Conservation (phyloP, 2,113 vertebrate genomes). For the Podocnemis expansa region DNA sequence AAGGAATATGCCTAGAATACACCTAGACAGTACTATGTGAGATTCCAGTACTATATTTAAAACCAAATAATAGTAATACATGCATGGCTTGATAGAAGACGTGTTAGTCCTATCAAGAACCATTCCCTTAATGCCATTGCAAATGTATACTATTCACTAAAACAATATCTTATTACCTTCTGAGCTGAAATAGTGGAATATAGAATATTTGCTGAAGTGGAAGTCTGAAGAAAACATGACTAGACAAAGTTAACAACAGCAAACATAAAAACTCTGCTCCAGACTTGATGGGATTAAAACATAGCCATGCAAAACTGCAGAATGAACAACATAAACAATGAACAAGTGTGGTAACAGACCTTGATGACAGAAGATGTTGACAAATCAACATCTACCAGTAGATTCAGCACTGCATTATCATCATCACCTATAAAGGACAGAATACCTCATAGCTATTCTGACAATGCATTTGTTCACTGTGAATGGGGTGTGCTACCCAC, state of each 20-base stretch:
- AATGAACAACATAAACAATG: background rate
- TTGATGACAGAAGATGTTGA: background rate
- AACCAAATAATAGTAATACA: background rate
- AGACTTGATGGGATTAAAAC: background rate
- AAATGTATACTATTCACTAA: background rate
- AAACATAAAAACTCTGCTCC: background rate
- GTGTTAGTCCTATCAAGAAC: background rate
- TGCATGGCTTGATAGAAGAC: background rate
- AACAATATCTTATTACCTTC: background rate
- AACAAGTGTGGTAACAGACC: background rate
- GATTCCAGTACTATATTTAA: background rate
- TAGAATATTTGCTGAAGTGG: background rate
- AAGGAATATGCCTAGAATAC: background rate
- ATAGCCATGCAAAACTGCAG: background rate
- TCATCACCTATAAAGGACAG: background rate
- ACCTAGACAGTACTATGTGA: background rate
- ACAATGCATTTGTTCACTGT: constrained; percentile 4
- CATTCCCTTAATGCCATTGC: background rate
- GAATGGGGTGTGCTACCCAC: background rate
- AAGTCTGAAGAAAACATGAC: background rate
- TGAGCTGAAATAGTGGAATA: background rate
- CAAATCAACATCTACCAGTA: background rate
- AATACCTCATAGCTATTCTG: background rate
- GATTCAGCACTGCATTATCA: background rate
- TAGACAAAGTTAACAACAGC: background rate